A percentile compares a stretch with the other conserved stretches of the same genome.
These are phyloP conservation scores for Nymphalis polychloros DNA, from an alignment of 2,888 invertebrate genomes.

Conservation along the genomic window DNA sequence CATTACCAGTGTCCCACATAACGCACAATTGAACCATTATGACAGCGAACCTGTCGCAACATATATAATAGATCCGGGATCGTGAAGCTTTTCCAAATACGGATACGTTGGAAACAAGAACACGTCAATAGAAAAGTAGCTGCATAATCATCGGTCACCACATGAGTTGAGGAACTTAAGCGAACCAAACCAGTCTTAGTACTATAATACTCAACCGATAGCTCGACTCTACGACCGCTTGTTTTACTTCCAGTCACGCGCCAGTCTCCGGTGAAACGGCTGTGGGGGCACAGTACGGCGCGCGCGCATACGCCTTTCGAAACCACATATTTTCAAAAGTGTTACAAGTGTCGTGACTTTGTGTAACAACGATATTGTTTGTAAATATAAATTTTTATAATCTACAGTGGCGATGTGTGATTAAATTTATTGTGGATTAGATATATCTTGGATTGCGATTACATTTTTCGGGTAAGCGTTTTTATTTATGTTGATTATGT, in stretches of 20 bases:
- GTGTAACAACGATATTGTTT: slow-evolving; percentile 50
- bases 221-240: slow-evolving; percentile 49
- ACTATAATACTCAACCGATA: slow-evolving; percentile 43
- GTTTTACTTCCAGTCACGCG: slow-evolving; percentile 51
- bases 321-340: slow-evolving; percentile 43
- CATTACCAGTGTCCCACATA: slow-evolving; percentile 62
- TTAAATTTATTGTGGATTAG: slow-evolving; percentile 50
- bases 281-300: slow-evolving; percentile 51
- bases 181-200: slow-evolving; percentile 65
- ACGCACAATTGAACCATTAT: slow-evolving; percentile 46
- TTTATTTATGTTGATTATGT: not conserved
- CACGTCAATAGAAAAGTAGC: slow-evolving; percentile 46
- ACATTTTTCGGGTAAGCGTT: slow-evolving; percentile 66
- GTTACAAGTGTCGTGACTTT: slow-evolving; percentile 36
- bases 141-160: slow-evolving; percentile 57
- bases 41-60: slow-evolving; percentile 37
- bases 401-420: slow-evolving; percentile 55
- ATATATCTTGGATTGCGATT: slow-evolving; percentile 54
- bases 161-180: slow-evolving; percentile 56
- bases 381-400: slow-evolving; percentile 56
- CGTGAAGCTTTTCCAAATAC: slow-evolving; percentile 36
- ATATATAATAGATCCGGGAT: slow-evolving; percentile 34
- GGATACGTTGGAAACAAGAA: slow-evolving; percentile 38
- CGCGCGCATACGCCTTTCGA: slow-evolving; percentile 51
- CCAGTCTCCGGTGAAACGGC: slow-evolving; percentile 65